These are phyloP conservation scores for Caenorhabditis angaria DNA, from an alignment of 2,888 invertebrate species.

Conservation along the genomic window DNA sequence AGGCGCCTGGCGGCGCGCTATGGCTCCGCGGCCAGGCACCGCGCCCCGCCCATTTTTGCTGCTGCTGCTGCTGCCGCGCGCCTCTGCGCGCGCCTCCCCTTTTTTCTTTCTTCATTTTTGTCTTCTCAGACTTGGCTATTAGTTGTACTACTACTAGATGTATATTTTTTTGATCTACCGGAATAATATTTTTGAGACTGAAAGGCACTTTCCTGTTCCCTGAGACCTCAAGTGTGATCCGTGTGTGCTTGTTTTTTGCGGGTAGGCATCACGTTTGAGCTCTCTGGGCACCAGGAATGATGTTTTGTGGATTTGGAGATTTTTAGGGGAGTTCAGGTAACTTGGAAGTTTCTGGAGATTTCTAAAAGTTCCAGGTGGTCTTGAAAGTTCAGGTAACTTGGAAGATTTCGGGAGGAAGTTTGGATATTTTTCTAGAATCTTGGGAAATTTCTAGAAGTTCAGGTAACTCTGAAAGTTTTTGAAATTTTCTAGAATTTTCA, in stretches of 20 bases:
- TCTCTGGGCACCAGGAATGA: slow-evolving; percentile 46
- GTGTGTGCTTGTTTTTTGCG: too few species aligned
- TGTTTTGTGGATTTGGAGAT: slow-evolving; percentile 20
- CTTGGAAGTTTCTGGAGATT: background rate
- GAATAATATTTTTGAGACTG: too few species aligned
- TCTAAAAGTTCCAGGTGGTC: too few species aligned
- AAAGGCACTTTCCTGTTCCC: slow-evolving; percentile 40
- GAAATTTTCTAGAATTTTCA: too few species aligned
- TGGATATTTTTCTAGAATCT: too few species aligned
- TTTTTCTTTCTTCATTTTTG: background rate
- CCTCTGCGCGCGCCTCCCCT: slow-evolving; percentile 5
- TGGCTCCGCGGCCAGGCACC: slow-evolving; percentile 26
- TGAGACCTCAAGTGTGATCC: slow-evolving; percentile 57
- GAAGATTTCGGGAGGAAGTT: too few species aligned
- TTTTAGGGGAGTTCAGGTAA: background rate
- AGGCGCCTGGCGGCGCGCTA: background rate
- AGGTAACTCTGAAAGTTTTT: too few species aligned
- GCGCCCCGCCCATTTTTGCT: slow-evolving; percentile 12
- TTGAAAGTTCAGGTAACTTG: too few species aligned
- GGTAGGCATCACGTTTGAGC: slow-evolving; percentile 42
- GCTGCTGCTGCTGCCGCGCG: background rate
- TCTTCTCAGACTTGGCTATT: background rate
- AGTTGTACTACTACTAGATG: too few species aligned
- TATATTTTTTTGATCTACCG: too few species aligned
- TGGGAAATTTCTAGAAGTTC: too few species aligned